A percentile compares a stretch with the other conserved stretches of the same genome.
Conservation (phyloP, 1,140 invertebrate genomes). For the Phenacoccus solenopsis region DNA sequence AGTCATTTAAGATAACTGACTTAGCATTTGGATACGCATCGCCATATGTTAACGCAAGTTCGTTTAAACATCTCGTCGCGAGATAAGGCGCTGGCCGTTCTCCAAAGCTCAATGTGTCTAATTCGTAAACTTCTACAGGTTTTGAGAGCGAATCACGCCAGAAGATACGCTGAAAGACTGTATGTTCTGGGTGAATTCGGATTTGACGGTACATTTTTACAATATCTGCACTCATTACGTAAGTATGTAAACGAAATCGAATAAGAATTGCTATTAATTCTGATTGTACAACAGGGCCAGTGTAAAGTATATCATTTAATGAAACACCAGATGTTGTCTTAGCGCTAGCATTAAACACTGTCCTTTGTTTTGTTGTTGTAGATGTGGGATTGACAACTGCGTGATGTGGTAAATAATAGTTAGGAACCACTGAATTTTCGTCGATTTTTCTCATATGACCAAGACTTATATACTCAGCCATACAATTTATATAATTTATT, state of each 20-base stretch:
- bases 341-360: conserved; percentile 33
- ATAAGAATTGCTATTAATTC: conserved; percentile 32
- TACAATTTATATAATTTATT: neutral
- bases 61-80: conserved; percentile 31
- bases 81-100: conserved; percentile 29
- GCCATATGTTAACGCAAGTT: conserved; percentile 28
- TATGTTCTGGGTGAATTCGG: conserved; percentile 21
- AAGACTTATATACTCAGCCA: neutral
- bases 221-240: conserved; percentile 30
- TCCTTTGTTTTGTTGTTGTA: conserved; percentile 28
- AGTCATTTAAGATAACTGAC: neutral
- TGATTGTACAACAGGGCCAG: conserved; percentile 30
- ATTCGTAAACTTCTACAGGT: conserved; percentile 24
- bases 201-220: conserved; percentile 27
- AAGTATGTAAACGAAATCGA: conserved; percentile 28
- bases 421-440: no score
- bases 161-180: conserved; percentile 31
- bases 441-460: neutral
- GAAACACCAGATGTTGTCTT: conserved; percentile 26
- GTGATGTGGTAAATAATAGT: conserved; percentile 23
- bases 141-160: conserved; percentile 25
- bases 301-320: conserved; percentile 27
- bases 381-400: conserved; percentile 1
- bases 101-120: conserved; percentile 31
- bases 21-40: neutral